Percentiles rank a stretch among this genome's conserved stretches.
These are phyloP conservation scores for Dasypogon diadema DNA, from an alignment of 2,888 invertebrate genomes.

Conservation along the genomic window DNA sequence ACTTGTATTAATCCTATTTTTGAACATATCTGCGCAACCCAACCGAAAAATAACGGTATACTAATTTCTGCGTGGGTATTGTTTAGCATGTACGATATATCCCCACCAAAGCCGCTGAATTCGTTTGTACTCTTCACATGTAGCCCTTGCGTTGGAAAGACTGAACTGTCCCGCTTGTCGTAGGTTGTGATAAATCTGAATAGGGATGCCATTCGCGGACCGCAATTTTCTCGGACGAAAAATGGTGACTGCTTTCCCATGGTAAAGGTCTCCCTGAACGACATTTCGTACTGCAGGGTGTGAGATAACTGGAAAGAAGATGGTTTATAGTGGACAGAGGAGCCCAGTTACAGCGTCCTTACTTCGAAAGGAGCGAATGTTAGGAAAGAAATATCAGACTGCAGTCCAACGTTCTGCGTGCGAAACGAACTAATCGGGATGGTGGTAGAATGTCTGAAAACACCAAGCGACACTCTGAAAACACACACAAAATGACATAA, in stretches of 20 bases:
- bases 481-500: constrained; percentile 13
- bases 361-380: constrained; percentile 70
- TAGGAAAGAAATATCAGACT: constrained; percentile 80
- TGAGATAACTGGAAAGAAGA: constrained; percentile 75
- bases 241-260: constrained; percentile 83
- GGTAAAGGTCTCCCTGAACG: constrained; percentile 83
- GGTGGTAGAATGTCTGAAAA: constrained; percentile 76
- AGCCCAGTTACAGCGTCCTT: constrained; percentile 44
- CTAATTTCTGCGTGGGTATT: constrained; percentile 81
- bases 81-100: constrained; percentile 89
- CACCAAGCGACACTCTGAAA: constrained; percentile 75
- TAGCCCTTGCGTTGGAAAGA: constrained; percentile 83
- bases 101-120: constrained; percentile 85
- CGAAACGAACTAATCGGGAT: constrained; percentile 75
- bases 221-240: constrained; percentile 84
- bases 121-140: constrained; percentile 83
- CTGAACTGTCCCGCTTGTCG: constrained; percentile 83
- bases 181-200: constrained; percentile 82
- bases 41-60: constrained; percentile 72
- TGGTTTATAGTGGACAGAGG: too few species aligned
- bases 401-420: constrained; percentile 81
- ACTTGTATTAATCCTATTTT: constrained; percentile 64
- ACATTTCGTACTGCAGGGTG: constrained; percentile 88
- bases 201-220: constrained; percentile 90
- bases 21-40: constrained; percentile 66